These are phyloP conservation scores for Phalangium opilio DNA, from an alignment of 2,888 invertebrate species.

Conservation along the genomic window DNA sequence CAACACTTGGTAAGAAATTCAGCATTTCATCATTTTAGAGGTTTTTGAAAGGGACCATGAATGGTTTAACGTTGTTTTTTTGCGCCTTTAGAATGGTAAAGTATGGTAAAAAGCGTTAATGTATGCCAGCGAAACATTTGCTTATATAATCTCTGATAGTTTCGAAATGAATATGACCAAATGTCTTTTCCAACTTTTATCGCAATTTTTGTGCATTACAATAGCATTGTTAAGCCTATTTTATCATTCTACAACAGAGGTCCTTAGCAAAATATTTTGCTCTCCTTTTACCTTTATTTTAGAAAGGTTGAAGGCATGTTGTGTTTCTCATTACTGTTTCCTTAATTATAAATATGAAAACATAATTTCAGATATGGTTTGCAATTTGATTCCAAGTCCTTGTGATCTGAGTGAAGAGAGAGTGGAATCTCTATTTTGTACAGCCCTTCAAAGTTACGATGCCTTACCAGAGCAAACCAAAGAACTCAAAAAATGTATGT, in stretches of 20 bases:
- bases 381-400: constrained; percentile 63
- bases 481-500: constrained; percentile 46
- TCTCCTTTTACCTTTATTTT: too few species aligned
- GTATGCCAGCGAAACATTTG: too few species aligned
- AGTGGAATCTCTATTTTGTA: constrained; percentile 66
- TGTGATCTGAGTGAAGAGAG: constrained; percentile 54
- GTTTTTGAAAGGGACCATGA: neutral
- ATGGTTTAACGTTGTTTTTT: neutral
- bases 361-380: constrained; percentile 46
- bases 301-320: neutral
- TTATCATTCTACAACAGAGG: too few species aligned
- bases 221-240: too few species aligned
- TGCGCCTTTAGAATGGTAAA: neutral
- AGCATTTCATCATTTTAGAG: neutral
- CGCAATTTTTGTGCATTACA: too few species aligned
- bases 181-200: too few species aligned
- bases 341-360: neutral
- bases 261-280: too few species aligned
- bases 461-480: constrained; percentile 51
- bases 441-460: constrained; percentile 42
- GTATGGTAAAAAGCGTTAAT: too few species aligned
- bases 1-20: constrained; percentile 54
- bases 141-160: too few species aligned
- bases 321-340: neutral
- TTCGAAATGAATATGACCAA: too few species aligned